Evolutionary conservation across 35 echinoderm and acorn worm species (phyloP), one percentile per base, ranked within the genome.

Genomic region (Stichopus chloronotus): DNA sequence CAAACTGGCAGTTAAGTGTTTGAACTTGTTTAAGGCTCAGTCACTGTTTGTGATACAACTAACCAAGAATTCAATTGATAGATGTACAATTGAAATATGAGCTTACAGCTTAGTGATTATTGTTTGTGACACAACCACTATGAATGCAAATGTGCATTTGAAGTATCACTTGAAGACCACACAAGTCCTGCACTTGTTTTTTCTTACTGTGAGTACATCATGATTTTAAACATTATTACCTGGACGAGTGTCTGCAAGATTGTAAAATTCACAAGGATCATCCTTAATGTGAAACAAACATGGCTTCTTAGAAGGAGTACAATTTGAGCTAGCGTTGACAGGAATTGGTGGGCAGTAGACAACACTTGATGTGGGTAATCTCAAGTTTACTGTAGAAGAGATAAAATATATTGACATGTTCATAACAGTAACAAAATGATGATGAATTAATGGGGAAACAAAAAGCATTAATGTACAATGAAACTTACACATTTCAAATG

Each of bases 241-340:
- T 95, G 94, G 95, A 69, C 96, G 89, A 58, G 54, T 91, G 17
- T 92, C 95, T 16, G 97, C 97, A 52, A 98, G 79, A 59, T 98
- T 98, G 77, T 98, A 90, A 81, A 88, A 98, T 90, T 98, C 97
- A 92, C 97, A 98, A 7, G 97, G 97, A 74, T 98, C 97, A 57
- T 93, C 17, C 8, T 52, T 63, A 43, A 98, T 94, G 25, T 98
- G 92, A 58, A 54, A 98, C 17, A 98, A 76, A 71, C 97, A 98
- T 7, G 97, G 95, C 20, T 83, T 91, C 82, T 93, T 57, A 20
- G 56, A 5, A 17, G 97, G 95, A 5, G 93, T 14, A 58, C 97
- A 98, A 84, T 98, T 96, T 2, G 87, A 94, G 9, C 90, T 93
- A 5, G 97, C 97, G 90, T 98, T 98, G 43, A 17, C 58, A 16